Evolutionary conservation across 2,888 invertebrate genomes (phyloP), one percentile per base, ranked within the genome.

Genomic region (Apoda limacodes): DNA sequence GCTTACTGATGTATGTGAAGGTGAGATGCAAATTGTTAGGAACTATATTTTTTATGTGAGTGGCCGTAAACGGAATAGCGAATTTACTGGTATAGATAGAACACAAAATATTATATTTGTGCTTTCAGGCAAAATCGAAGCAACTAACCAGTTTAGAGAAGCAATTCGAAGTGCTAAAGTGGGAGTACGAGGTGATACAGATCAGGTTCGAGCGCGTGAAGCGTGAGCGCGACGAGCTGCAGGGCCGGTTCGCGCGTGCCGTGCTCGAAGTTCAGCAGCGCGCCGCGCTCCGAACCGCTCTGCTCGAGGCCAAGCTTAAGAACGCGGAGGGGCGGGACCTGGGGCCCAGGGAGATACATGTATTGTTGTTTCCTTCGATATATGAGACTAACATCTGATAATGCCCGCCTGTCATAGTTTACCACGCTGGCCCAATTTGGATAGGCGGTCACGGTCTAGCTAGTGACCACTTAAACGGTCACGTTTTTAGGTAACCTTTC

Each of bases 211-310:
- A 91, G 48, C 85, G 90, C 49, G 85, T 91, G 1, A 75, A 88
- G 41, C 71, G 72, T 1, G 95, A 96, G 57, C 82, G 93, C 7
- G 89, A 94, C 48, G 89, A 91, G 30, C 64, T 95, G 12, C 91
- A 92, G 54, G 65, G 83, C 3, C 61, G 88, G 55, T 95, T 96
- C 62, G 87, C 92, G 6, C 85, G 88, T 38, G 92, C 93, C 0
- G 88, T 96, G 26, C 75, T 93, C 22, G 95, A 95, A 54, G 85
- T 95, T 3, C 95, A 95, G 59, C 93, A 94, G 61, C 92, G 91
- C 59, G 88, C 91, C 0, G 88, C 92, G 4, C 65, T 92, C 49
- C 93, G 92, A 63, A 92, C 91, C 42, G 87, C 92, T 0, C 66
- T 95, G 4, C 65, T 96, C 28, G 93, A 95, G 84, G 88, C 66